These are phyloP conservation scores for Diaphora mendica DNA, from an alignment of 2,888 invertebrate genomes.

Conservation along the genomic window DNA sequence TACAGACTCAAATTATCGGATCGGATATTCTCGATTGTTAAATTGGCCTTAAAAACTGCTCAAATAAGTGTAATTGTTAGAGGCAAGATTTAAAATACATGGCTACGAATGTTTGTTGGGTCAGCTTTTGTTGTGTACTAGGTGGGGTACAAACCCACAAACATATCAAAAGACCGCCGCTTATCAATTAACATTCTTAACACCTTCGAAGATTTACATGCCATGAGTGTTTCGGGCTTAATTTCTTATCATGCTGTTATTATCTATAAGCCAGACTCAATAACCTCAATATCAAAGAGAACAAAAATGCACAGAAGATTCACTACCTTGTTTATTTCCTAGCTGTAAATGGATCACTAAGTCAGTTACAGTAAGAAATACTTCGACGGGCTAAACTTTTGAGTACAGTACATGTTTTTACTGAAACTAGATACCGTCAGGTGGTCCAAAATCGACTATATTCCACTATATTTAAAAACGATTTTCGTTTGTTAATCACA, in stretches of 20 bases:
- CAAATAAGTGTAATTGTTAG: too few species aligned
- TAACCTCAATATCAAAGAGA: not conserved
- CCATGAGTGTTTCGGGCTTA: not conserved
- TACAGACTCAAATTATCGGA: too few species aligned
- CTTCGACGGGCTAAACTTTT: not conserved
- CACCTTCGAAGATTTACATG: not conserved
- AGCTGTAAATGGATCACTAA: not conserved
- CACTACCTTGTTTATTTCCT: not conserved
- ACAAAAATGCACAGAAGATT: not conserved
- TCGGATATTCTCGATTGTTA: not conserved
- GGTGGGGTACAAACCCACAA: not conserved
- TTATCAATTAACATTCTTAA: not conserved
- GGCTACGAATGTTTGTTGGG: too few species aligned
- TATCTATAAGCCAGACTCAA: constrained; percentile 1
- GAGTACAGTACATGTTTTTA: not conserved
- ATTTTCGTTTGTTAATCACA: not conserved
- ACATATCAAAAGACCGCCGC: not conserved
- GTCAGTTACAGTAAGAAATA: not conserved
- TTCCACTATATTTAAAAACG: not conserved
- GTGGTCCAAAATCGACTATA: not conserved
- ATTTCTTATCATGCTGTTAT: not conserved
- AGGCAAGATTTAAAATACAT: too few species aligned
- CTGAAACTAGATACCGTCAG: not conserved
- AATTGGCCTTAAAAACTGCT: too few species aligned
- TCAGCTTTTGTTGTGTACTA: not conserved